Base-by-base conservation (phyloP, 2,113 vertebrate genomes). In the Catagonus wagneri region DNA sequence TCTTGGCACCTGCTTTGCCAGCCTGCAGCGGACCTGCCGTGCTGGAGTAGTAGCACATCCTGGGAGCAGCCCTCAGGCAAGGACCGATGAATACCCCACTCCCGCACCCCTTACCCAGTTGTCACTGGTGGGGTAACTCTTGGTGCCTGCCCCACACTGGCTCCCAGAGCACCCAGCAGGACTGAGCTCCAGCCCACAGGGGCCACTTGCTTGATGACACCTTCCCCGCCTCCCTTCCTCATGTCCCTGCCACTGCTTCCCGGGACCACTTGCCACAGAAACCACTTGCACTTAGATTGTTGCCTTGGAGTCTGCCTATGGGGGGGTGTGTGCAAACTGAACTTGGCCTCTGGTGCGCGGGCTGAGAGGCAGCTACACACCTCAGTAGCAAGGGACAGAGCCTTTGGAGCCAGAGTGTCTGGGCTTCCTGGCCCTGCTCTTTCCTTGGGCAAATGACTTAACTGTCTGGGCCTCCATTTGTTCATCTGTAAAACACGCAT, bases 391-490 rank as follows among this genome's bases (percentile, higher is more conserved):
- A 71, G 60, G 65, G 56, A 65, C 52, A 9, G 34, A 56, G 76
- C n/a, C 72, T 90, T 69, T 56, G 58, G 50, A 72, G 63, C 39
- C 20, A 39, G 56, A 58, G 29, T 44, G 56, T 39, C 32, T 34
- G 20, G 74, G 72, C 79, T 96, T 58, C 68, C 60, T 80, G 52
- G 39, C 27, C 29, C 60, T 4, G 2, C 12, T 44, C 17, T 68
- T 92, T 83, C 36, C 71, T 66, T 61, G 22, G 69, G n/a, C 72
- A 87, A 50, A 34, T 65, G 74, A 61, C 13, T 69, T 90, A 63
- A 44, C 63, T 69, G 52, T 58, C 83, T 83, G 93, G 90, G 74
- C 56, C 68, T 88, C 36, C 32, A 23, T 85, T 54, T 95, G 56
- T 56, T 90, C 58, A 15, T 75, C 56, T 95, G 39, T 91, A 29